phyloP scores from a whole-genome alignment of 2,113 vertebrate genomes.

The Baryphthengus martii region DNA sequence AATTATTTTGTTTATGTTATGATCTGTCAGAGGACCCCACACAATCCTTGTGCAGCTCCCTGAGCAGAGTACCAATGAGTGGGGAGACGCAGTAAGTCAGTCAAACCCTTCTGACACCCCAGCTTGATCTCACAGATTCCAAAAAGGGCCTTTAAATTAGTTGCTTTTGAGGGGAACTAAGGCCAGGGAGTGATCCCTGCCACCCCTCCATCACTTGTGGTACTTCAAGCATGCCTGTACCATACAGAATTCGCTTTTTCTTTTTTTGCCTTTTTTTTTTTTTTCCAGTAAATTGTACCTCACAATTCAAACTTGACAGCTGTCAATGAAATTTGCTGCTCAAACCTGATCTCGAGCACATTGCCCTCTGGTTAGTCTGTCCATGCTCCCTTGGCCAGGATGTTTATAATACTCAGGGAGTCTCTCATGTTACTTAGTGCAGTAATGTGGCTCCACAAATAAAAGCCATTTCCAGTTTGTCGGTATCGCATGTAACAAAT shows the following conservation, averaged over 20 bases:
- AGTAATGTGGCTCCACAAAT: conserved; percentile 52
- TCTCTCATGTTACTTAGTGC: conserved; percentile 61
- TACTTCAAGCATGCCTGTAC: not conserved
- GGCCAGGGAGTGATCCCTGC: not conserved
- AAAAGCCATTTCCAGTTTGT: conserved; percentile 55
- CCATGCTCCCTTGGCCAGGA: conserved; percentile 25
- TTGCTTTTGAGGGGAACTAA: not conserved
- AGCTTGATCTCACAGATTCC: not conserved
- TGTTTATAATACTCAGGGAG: conserved; percentile 55
- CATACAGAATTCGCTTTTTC: not conserved
- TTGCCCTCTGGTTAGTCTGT: conserved; percentile 43
- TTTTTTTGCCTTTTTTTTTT: not conserved
- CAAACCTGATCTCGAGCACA: conserved; percentile 38
- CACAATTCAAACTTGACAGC: conserved; percentile 32
- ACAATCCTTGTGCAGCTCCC: not conserved
- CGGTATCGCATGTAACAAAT: conserved; percentile 19
- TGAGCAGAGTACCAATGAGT: not conserved
- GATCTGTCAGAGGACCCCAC: not conserved
- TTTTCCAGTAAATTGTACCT: not conserved
- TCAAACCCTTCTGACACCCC: not conserved
- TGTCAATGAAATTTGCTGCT: conserved; percentile 47
- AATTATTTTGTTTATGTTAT: conserved; percentile 6
- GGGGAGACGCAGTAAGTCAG: not conserved
- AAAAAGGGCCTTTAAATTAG: not conserved
- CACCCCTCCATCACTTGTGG: not conserved